phyloP scores from a whole-genome alignment of 2,888 invertebrate genomes.

The Venusia cambrica region DNA sequence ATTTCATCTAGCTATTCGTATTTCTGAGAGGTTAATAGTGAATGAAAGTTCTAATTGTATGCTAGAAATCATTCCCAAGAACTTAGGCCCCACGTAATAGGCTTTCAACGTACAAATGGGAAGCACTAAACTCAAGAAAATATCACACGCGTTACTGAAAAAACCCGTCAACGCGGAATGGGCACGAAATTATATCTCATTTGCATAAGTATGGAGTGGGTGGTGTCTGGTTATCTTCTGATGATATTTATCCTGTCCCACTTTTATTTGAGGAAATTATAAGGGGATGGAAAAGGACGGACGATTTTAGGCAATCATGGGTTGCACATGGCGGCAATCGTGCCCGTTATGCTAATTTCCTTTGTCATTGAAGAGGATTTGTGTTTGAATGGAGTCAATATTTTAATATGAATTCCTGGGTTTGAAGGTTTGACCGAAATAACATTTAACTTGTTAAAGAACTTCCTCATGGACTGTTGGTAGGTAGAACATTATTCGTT shows the following conservation, averaged over 20 bases:
- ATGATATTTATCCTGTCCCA: constrained; percentile 28
- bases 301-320: constrained; percentile 19
- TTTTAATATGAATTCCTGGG: constrained; percentile 3
- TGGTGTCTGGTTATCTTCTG: constrained; percentile 29
- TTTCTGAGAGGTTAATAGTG: no score
- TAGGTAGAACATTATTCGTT: no score
- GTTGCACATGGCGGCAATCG: constrained; percentile 26
- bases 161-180: constrained; percentile 31
- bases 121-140: constrained; percentile 13
- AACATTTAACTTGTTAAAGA: no score
- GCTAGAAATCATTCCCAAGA: not conserved
- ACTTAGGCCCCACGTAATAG: not conserved
- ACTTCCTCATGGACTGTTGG: no score
- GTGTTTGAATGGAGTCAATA: constrained; percentile 11
- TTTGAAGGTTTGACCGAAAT: not conserved
- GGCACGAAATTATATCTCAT: constrained; percentile 36
- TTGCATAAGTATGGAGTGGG: constrained; percentile 37
- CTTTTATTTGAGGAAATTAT: constrained; percentile 20
- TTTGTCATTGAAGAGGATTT: constrained; percentile 14
- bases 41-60: no score
- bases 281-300: constrained; percentile 16
- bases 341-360: constrained; percentile 20
- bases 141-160: constrained; percentile 24
- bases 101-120: constrained; percentile 3
- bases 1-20: no score